phyloP scores from a whole-genome alignment of 1,140 invertebrate species.

The Bacillus rossius region DNA sequence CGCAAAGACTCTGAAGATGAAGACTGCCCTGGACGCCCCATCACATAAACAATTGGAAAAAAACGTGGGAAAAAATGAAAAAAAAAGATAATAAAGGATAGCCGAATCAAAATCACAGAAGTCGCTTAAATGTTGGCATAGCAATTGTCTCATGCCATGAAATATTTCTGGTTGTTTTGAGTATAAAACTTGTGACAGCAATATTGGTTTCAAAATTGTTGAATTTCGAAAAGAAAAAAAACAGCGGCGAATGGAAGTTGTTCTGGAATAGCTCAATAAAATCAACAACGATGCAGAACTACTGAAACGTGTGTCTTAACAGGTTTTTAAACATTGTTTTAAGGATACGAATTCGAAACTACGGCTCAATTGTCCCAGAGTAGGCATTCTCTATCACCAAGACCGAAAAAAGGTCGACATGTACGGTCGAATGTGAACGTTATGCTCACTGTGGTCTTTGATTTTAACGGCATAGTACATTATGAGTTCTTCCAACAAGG shows the following conservation, averaged over 20 bases:
- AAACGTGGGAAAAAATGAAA: constrained; percentile 26
- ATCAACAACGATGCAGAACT: not conserved
- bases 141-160: no score
- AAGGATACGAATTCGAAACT: no score
- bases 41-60: constrained; percentile 26
- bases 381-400: no score
- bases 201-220: no score
- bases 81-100: constrained; percentile 25
- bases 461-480: not conserved
- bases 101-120: constrained; percentile 26
- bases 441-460: not conserved
- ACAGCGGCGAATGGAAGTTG: no score
- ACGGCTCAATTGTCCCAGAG: not conserved
- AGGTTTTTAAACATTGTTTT: no score
- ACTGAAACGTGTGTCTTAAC: not conserved
- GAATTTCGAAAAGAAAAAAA: constrained; percentile 5
- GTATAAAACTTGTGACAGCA: constrained; percentile 1
- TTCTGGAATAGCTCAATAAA: not conserved
- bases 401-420: not conserved
- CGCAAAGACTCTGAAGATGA: constrained; percentile 10
- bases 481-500: not conserved
- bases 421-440: constrained; percentile 1
- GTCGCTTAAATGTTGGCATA: constrained; percentile 24
- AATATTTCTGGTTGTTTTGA: no score
- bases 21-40: constrained; percentile 20